Base-by-base conservation (phyloP, 2,888 invertebrate species). In the Nowickia ferox region DNA sequence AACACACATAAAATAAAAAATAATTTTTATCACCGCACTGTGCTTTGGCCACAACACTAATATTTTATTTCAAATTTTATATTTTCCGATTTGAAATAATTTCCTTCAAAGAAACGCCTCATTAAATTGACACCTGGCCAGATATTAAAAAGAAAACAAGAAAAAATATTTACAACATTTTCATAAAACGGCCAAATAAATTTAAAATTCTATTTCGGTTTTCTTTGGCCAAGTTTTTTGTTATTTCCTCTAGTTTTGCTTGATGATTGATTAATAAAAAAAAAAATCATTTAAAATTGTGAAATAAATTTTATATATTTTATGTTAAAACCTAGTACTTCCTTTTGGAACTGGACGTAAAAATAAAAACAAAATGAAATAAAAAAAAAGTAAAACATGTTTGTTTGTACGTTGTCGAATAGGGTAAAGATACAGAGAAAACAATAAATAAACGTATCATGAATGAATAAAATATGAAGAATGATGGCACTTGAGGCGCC, bases 401-500 rank as follows among this genome's bases (percentile, higher is more conserved):
- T 17, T 30, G 30, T 30, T 17, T 30, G 30, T 30, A 30, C 30
- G 6, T 30, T 19, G 46, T 66, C 13, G 61, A 82, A 63, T 44
- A 42, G 65, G 30, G 13, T 38, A n/a, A 13, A 51, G 38, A 40
- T 55, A 10, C n/a, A 79, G 46, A 44, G 40, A 40, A 57, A 57
- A 51, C 2, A 69, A 48, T 8, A 44, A n/a, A 42, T 17, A 38
- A 65, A 66, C 53, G 72, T 66, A 65, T 71, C 53, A 76, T 76
- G 72, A 81, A 85, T 80, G 77, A 85, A 83, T 72, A 87, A 84
- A 86, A 83, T 84, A 84, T 87, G 77, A 88, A 88, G 88, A 89
- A 87, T 89, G 88, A 89, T 89, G 87, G 82, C 88, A 88, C 86
- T 87, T 79, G 81, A 89, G 89, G 89, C 89, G 89, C 89, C 89